Evolutionary conservation across 2,113 vertebrate species (phyloP).

Genomic region (Phoenicopterus ruber): DNA sequence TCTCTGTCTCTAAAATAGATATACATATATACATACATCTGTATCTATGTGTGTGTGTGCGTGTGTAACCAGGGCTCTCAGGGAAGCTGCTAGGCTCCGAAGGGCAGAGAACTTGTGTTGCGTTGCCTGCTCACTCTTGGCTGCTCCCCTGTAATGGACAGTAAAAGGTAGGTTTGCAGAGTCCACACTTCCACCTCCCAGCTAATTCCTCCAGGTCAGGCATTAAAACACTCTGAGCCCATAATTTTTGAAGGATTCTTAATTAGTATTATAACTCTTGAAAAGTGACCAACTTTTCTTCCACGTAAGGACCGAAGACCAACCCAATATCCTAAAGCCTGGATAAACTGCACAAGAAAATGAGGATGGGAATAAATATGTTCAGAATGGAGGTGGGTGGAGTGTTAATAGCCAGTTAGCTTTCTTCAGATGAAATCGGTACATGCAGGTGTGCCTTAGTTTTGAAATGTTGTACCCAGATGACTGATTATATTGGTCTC

Average conservation of each 20-base stretch:
- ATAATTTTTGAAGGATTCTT: not conserved
- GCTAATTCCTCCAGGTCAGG: not conserved
- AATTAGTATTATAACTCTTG: not conserved
- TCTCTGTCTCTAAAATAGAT: not conserved
- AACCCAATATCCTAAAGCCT: not conserved
- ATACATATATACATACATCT: too few species aligned
- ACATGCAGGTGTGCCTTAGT: not conserved
- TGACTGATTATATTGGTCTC: not conserved
- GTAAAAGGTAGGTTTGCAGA: not conserved
- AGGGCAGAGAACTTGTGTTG: not conserved
- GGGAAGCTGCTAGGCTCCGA: not conserved
- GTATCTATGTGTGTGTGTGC: rapidly evolving
- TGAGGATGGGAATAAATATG: not conserved
- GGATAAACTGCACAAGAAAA: not conserved
- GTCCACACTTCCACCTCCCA: not conserved
- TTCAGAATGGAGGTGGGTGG: not conserved
- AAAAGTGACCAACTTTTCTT: not conserved
- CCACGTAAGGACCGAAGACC: not conserved
- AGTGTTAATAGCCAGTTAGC: not conserved
- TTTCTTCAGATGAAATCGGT: not conserved
- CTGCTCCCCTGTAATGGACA: not conserved
- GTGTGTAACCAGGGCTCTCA: not conserved
- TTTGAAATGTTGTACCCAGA: not conserved
- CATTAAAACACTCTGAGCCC: not conserved
- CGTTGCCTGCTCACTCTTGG: not conserved